Base-by-base conservation (phyloP, 2,797 vertebrate species). In the Perodicticus potto region DNA sequence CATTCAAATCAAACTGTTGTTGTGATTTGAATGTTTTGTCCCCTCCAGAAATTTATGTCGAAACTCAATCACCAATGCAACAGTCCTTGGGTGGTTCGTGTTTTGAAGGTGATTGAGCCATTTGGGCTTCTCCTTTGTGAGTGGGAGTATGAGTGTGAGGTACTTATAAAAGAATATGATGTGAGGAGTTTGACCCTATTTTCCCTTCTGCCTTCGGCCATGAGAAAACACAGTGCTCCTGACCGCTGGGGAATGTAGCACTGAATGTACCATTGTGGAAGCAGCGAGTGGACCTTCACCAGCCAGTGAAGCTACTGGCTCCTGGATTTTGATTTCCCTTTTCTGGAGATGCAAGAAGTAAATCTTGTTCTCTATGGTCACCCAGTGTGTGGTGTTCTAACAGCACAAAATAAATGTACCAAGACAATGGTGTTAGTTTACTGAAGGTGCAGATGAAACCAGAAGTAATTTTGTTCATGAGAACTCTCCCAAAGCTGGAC, bases 221-320 rank as follows among this genome's bases (percentile, higher is more conserved):
- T 32, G 13, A 17, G 43, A 29, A 53, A 40, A 53, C 12, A 45
- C 32, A 32, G 1, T 22, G 27, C 57, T 67, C 45, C 27, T 65
- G 8, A 20, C 12, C 25, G 12, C 2, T 3, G 19, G 80, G 20
- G 19, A 19, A 63, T 5, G 14, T 34, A 32, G 3, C 34, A 65
- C 25, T 40, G 27, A 74, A 37, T 4, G 1, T 7, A 19, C 20
- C 12, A 13, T 84, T 20, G 37, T 40, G 19, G 57, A 74, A 92
- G 27, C 20, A 55, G 20, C 16, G 2, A 29, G 5, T 1, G 10
- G 43, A 57, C 2, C 6, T 34, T 40, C 34, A 14, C 4, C n/a
- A 65, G 25, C 17, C 1, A 0, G 4, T 19, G 12, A 27, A 23
- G 5, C 34, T 10, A 17, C 27, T 17, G 9, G 19, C 4, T 5